Evolutionary conservation across 2,888 invertebrate genomes (phyloP), one percentile per base, ranked within the genome.

Genomic region (Hyposoter dolosus): DNA sequence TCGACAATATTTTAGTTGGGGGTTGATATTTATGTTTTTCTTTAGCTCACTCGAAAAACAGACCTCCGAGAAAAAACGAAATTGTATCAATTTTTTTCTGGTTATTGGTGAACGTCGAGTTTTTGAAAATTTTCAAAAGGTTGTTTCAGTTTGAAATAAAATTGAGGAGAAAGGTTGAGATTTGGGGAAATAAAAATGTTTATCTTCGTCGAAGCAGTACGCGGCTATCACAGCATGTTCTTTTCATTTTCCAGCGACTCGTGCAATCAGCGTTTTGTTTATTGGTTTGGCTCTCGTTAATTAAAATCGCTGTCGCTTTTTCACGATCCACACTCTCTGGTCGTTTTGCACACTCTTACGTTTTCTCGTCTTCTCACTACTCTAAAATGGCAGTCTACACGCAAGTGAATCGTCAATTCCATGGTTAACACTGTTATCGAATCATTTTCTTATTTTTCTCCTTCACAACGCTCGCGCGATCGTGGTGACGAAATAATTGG

Each of bases 161-260:
- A 82, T n/a, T 28, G 56, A 45, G n/a, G 72, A 45, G 35, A 71
- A 40, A 7, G 19, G 35, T 32, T 60, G 6, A 19, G 47, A 35
- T 60, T 28, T 60, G 23, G 28, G 60, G 10, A 50, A 50, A 19
- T 23, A 53, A 78, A 50, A 66, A 23, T 68, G 53, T 78, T 19
- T 63, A 86, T 83, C 76, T 65, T 83, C 78, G 78, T 84, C 83
- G 80, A 85, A 85, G 83, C 83, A 82, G 86, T 84, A 83, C 81
- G 75, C 83, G 86, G 63, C 75, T 88, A 88, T 90, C 89, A 89
- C 88, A 87, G 89, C 88, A 83, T 87, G 83, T 89, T 87, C 76
- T 85, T 69, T 86, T 86, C 85, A 60, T 66, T 87, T 60, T 60
- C 60, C 82, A 82, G 78, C 75, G 78, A 72, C 69, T 69, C 72